phyloP scores from a whole-genome alignment of 2,797 vertebrate species.

The Notoglanidium macrostoma region DNA sequence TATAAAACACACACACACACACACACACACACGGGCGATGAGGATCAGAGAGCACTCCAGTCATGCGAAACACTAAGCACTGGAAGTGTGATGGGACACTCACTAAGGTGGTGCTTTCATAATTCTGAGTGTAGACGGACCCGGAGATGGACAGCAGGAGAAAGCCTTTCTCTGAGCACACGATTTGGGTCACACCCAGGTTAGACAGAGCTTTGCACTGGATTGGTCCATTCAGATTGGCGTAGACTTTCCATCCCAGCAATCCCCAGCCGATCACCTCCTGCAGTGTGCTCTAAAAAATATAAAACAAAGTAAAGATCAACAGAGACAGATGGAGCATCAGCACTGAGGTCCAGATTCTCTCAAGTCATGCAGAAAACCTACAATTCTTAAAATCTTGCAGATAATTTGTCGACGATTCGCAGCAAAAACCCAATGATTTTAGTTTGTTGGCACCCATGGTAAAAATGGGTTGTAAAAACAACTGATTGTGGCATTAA shows the following conservation, averaged over 20 bases:
- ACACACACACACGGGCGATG: neutral
- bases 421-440: neutral
- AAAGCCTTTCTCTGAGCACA: conserved; percentile 96
- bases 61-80: neutral
- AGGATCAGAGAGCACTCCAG: neutral
- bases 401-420: neutral
- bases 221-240: conserved; percentile 92
- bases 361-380: neutral
- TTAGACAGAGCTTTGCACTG: conserved; percentile 92
- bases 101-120: conserved; percentile 94
- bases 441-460: neutral
- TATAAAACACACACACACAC: conserved; percentile 58
- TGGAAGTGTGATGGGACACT: conserved; percentile 50
- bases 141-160: conserved; percentile 90
- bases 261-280: conserved; percentile 98
- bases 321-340: neutral
- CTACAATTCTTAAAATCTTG: neutral
- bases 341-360: neutral
- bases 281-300: conserved; percentile 86
- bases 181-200: conserved; percentile 89
- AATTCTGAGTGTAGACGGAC: conserved; percentile 91
- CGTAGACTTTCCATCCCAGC: conserved; percentile 95
- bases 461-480: neutral
- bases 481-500: neutral
- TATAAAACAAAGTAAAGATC: conserved; percentile 10